phyloP scores from a whole-genome alignment of 2,797 vertebrate genomes.

The Choloepus didactylus region DNA sequence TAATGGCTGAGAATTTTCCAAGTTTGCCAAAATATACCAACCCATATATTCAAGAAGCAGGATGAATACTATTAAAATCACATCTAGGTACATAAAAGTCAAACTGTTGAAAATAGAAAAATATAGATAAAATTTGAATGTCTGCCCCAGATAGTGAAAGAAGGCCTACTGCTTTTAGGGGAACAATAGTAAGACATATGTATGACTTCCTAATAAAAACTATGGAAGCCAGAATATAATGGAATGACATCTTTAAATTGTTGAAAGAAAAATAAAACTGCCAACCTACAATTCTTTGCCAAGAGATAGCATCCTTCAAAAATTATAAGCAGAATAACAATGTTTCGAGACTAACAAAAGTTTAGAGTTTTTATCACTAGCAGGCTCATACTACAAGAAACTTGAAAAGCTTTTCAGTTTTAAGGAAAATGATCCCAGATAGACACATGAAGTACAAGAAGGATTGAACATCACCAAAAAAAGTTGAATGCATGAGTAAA shows the following conservation, averaged over 20 bases:
- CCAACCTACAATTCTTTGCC: background rate
- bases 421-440: background rate
- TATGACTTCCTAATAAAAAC: background rate
- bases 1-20: background rate
- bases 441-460: background rate
- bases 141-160: background rate
- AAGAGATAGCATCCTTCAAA: background rate
- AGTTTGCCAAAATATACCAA: background rate
- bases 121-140: background rate
- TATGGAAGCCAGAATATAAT: background rate
- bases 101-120: background rate
- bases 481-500: background rate
- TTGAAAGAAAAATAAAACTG: background rate
- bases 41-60: background rate
- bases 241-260: background rate
- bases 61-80: background rate
- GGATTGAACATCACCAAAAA: background rate
- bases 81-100: background rate
- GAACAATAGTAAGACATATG: background rate
- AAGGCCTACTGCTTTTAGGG: background rate
- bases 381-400: background rate
- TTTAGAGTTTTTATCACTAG: background rate
- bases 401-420: background rate
- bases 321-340: background rate
- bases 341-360: background rate